Conservation (phyloP, 2,888 invertebrate species). For the Patella caerulea region DNA sequence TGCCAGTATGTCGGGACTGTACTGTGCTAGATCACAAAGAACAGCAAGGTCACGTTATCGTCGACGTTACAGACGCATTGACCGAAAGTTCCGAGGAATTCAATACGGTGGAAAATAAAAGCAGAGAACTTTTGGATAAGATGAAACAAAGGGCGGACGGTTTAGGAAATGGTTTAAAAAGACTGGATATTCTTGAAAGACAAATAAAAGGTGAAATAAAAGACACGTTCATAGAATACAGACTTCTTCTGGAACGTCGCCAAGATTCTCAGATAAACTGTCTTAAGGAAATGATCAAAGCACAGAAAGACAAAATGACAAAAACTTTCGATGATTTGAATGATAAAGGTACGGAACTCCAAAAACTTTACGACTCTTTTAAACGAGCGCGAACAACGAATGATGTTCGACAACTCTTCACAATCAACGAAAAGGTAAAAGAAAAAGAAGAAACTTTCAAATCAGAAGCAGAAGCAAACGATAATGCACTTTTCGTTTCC, state of each 20-base stretch:
- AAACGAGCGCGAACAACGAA: conserved; percentile 51
- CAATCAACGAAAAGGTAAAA: conserved; percentile 53
- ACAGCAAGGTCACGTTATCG: conserved; percentile 55
- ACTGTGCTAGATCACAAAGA: conserved; percentile 66
- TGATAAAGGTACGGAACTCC: conserved; percentile 55
- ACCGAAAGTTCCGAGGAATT: conserved; percentile 58
- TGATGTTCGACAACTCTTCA: conserved; percentile 58
- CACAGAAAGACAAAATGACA: conserved; percentile 58
- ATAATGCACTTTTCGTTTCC: conserved; percentile 55
- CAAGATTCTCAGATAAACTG: conserved; percentile 58
- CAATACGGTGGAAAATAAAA: conserved; percentile 50
- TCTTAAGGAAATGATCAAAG: conserved; percentile 53
- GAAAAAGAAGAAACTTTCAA: conserved; percentile 55
- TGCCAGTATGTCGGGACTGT: conserved; percentile 63
- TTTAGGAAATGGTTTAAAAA: conserved; percentile 61
- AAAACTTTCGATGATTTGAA: conserved; percentile 56
- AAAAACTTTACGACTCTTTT: conserved; percentile 59
- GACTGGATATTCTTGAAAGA: conserved; percentile 61
- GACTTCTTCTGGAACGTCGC: conserved; percentile 58
- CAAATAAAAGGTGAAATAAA: conserved; percentile 55
- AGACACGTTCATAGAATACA: conserved; percentile 64
- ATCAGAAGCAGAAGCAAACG: conserved; percentile 45
- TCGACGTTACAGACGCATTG: conserved; percentile 57
- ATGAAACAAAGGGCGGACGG: conserved; percentile 57
- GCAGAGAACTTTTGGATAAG: conserved; percentile 51